Base-by-base conservation (phyloP, 2,888 invertebrate species). In the Perizoma affinitatum region DNA sequence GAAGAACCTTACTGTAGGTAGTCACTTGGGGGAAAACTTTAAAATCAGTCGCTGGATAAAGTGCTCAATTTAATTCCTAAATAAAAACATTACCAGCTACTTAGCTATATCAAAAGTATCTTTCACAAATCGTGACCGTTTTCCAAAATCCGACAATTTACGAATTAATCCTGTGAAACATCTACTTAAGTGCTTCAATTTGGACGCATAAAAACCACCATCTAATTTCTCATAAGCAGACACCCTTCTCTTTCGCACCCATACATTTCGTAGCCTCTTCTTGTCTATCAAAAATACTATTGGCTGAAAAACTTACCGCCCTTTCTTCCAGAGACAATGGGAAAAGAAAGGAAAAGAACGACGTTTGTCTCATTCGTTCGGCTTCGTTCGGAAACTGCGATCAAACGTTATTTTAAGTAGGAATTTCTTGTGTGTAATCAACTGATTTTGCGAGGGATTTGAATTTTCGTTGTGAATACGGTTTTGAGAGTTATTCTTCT, bases 361-460 rank as follows among this genome's bases (percentile, higher is more conserved):
- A 44, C 60, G 54, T 46, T 10, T 43, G 42, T 64, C 70, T 71
- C 72, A 65, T 56, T 71, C 66, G 38, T 53, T 52, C 63, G 55
- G 58, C 48, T 57, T 54, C 67, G 73, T 70, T 73, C 69, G 60
- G 67, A 71, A 73, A 73, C 70, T 70, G 73, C 68, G 73, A 66
- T 70, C 66, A 74, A 79, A 80, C 78, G 73, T 72, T 66, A 70
- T 78, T 83, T 80, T 79, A 81, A 83, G 82, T 82, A 75, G 72
- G 69, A 58, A 58, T 61, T 58, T 58, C 53, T 55, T 54, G 59
- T 67, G 68, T 65, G 69, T 75, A 73, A 63, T 73, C 67, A 58
- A 45, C 48, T 69, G 63, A 67, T 73, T 70, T 55, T 22, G 38
- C 55, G 55, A 11, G 44, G 58, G 58, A 69, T 71, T 69, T 62